Percentiles rank a stretch among this genome's conserved stretches.
phyloP scores from a whole-genome alignment of 2,113 vertebrate genomes.

The Tupaia tana region DNA sequence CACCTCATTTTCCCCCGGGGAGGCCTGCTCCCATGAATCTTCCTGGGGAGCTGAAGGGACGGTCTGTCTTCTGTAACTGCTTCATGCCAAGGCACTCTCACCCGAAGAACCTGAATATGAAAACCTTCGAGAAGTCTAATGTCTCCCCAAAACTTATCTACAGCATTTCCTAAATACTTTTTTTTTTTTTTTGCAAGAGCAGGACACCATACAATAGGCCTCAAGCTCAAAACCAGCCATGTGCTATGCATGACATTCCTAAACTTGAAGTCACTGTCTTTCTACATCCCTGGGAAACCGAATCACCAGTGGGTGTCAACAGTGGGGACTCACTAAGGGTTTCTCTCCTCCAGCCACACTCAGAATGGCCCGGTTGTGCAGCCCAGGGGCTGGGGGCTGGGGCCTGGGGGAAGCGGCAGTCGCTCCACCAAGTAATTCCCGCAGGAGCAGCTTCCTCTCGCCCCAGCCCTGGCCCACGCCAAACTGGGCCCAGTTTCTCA shows the following conservation, averaged over 20 bases:
- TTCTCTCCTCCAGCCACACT: not conserved
- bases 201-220: not conserved
- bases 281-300: not conserved
- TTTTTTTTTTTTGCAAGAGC: not conserved
- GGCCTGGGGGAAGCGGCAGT: no score
- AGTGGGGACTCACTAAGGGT: not conserved
- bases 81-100: not conserved
- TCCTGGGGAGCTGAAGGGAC: no score
- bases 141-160: not conserved
- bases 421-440: not conserved
- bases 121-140: not conserved
- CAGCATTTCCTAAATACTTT: not conserved
- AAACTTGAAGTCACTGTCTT: not conserved
- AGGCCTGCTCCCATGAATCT: no score
- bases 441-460: not conserved
- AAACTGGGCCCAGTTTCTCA: not conserved
- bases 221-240: not conserved
- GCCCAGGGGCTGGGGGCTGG: no score
- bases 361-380: not conserved
- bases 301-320: not conserved
- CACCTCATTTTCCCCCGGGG: no score
- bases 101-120: not conserved
- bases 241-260: not conserved
- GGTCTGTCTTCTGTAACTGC: not conserved
- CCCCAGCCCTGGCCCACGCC: no score